A percentile compares a stretch with the other conserved stretches of the same genome.
phyloP scores from a whole-genome alignment of 1,140 invertebrate genomes.

The Heliconius hermathena region DNA sequence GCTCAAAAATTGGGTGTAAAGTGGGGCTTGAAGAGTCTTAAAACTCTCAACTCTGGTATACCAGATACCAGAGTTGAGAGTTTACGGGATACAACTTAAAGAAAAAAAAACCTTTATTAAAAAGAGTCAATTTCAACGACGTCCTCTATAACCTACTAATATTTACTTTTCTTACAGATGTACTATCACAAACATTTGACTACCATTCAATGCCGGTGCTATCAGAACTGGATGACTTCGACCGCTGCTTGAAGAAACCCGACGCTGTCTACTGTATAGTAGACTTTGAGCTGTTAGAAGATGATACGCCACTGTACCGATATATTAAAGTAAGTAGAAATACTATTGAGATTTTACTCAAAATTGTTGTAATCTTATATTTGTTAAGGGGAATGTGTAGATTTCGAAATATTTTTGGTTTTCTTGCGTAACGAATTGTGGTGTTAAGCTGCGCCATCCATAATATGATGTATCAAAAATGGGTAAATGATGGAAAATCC shows the following conservation, averaged over 20 bases:
- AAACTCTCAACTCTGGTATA: no score
- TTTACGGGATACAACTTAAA: no score
- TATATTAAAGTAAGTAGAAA: constrained; percentile 61
- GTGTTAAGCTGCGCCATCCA: no score
- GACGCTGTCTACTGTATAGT: constrained; percentile 72
- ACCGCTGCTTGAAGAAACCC: constrained; percentile 63
- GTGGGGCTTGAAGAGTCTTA: no score
- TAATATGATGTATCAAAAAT: no score
- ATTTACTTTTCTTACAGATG: constrained; percentile 21
- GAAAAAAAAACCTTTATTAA: not conserved
- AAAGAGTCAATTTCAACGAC: not conserved
- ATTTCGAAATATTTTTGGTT: no score
- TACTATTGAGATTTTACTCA: not conserved
- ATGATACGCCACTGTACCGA: constrained; percentile 69
- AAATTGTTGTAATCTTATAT: no score
- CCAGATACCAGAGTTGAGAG: no score
- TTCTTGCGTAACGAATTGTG: no score
- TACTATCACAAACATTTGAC: constrained; percentile 50
- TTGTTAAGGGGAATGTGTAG: no score
- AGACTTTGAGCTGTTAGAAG: constrained; percentile 68
- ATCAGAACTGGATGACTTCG: constrained; percentile 73
- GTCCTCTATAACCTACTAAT: not conserved
- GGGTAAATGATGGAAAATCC: not conserved
- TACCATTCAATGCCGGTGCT: constrained; percentile 74
- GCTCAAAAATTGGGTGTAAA: no score